Evolutionary conservation across 2,888 invertebrate genomes (phyloP), one percentile per base, ranked within the genome.

Genomic region (Xanthostigma xanthostigma): DNA sequence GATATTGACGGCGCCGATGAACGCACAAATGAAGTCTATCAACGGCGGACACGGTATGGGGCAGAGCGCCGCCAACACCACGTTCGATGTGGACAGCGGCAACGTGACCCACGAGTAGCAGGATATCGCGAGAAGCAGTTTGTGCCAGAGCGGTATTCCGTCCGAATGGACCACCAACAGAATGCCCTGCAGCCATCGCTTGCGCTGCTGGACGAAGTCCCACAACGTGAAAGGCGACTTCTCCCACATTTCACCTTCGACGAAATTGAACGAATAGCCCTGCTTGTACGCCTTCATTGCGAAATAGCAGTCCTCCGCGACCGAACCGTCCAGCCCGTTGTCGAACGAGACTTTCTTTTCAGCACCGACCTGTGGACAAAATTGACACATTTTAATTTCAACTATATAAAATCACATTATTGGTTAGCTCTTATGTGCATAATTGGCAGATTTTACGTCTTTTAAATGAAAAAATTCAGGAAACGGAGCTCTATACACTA

Each of bases 221-320:
- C 86, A 84, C 36, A 96, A 69, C 2, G 91, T 90, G 65, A 96
- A 96, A 3, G 96, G 95, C 8, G 92, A 92, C 64, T 96, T 95
- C 65, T 96, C 96, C 85, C 94, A 94, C 95, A 96, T 95, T 71
- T 96, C 96, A 44, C 96, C 95, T 65, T 96, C 95, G 55, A 96
- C 82, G 68, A 95, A 96, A 64, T 92, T 89, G 67, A 96, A 96
- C 14, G 84, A 77, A 64, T 87, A 95, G 33, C 94, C 95, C 65
- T 89, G 79, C 53, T 80, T 78, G 66, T 84, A 91, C 3, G 95
- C 95, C 54, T 89, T 83, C 93, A 96, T 95, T 14, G 93, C 92
- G 68, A 96, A 96, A 66, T 82, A 96, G 63, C 94, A 95, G 66
- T 96, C 96, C 68, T 96, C 96, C 14, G 96, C 95, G n/a, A 96